A percentile compares a stretch with the other conserved stretches of the same genome.
Evolutionary conservation across 2,113 vertebrate species (phyloP).

Genomic region (Daboia siamensis): DNA sequence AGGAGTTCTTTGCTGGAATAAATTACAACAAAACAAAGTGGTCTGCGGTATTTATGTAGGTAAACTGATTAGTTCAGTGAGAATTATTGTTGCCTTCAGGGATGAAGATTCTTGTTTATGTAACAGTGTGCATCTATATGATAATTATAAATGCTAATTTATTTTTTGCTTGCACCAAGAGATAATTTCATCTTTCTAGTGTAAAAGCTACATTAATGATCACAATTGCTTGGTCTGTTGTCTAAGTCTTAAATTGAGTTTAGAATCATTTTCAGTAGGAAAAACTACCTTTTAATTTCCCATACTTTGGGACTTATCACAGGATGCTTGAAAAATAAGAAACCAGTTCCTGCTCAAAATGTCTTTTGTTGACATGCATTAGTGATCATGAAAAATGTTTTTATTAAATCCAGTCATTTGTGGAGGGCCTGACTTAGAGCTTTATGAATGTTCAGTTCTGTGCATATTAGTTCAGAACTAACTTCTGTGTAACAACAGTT

Average conservation of each 20-base stretch:
- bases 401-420: neutral
- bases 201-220: neutral
- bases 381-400: neutral
- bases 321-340: neutral
- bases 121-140: neutral
- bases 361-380: too few species aligned
- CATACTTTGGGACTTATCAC: neutral
- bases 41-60: neutral
- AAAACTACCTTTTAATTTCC: neutral
- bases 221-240: neutral
- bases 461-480: neutral
- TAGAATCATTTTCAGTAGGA: neutral
- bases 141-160: neutral
- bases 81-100: neutral
- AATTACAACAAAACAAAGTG: neutral
- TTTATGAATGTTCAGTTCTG: neutral
- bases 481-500: neutral
- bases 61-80: neutral
- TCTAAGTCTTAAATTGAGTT: neutral
- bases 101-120: neutral
- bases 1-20: neutral
- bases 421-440: neutral
- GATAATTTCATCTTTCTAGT: neutral
- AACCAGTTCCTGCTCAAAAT: neutral
- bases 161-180: neutral